Evolutionary conservation across 2,888 invertebrate genomes (phyloP).

Genomic region (Anoplius nigerrimus): DNA sequence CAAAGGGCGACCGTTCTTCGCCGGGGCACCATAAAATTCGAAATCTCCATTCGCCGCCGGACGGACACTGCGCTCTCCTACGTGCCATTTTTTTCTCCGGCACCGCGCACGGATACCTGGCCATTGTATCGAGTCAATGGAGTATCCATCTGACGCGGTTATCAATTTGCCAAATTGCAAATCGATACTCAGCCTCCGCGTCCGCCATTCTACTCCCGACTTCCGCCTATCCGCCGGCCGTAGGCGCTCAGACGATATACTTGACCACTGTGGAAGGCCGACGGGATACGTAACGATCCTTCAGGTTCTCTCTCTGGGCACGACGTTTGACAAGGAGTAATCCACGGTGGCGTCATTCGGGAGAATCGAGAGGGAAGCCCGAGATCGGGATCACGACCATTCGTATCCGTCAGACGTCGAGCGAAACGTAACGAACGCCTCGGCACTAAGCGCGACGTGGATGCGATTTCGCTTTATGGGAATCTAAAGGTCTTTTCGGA

Average conservation of each 20-base stretch:
- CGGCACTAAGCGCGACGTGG: constrained; percentile 1
- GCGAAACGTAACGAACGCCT: constrained; percentile 38
- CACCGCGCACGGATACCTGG: background rate
- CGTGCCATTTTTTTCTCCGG: background rate
- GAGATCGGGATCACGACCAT: constrained; percentile 24
- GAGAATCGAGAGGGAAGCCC: constrained; percentile 6
- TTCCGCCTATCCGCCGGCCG: too few relatives aligned
- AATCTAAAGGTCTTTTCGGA: too few relatives aligned
- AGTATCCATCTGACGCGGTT: constrained; percentile 65
- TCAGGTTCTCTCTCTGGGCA: constrained; percentile 14
- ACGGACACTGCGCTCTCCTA: background rate
- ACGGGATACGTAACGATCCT: constrained; percentile 33
- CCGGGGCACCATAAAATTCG: constrained; percentile 32
- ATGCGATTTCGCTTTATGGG: too few relatives aligned
- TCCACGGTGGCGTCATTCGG: constrained; percentile 14
- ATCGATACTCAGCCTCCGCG: constrained; percentile 56
- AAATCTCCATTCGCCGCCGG: constrained; percentile 40
- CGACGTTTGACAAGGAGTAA: constrained; percentile 28
- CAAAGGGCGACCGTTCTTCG: constrained; percentile 12
- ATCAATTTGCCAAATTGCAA: constrained; percentile 72
- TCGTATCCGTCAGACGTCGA: constrained; percentile 49
- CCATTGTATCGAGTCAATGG: constrained; percentile 56
- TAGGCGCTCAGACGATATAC: background rate
- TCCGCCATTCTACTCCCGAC: background rate
- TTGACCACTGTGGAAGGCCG: background rate